Base-by-base conservation (phyloP, 2,797 vertebrate species). In the Gephyroberyx darwinii region DNA sequence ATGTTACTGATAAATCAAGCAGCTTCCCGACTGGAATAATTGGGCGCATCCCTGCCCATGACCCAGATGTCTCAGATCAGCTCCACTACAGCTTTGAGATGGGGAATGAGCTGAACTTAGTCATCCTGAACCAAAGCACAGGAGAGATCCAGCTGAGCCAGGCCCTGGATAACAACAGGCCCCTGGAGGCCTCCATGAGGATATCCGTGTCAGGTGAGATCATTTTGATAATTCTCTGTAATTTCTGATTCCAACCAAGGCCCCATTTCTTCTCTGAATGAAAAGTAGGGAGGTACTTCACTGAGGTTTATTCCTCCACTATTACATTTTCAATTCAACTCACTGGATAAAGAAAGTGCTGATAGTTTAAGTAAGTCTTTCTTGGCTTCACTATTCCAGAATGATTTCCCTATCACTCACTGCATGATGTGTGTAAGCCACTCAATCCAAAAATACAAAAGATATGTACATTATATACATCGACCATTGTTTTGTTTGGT, bases 91-190 rank as follows among this genome's bases (percentile, higher is more conserved):
- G 91, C 65, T 99, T 99, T 1, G 95, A 97, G 77, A 86, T 93
- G 62, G 97, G 97, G 9, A 99, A 99, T 0, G 97, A 99, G 65
- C 92, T 99, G 85, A 96, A 95, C 80, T 88, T 99, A 2, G 93
- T 99, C 71, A 88, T 98, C 57, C 93, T 99, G 74, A 98, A 99
- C 80, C 92, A 93, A 55, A 96, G 86, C 63, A 98, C 94, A 0
- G 97, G 97, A 6, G 97, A 98, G 70, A 94, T 99, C 84, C 93
- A 94, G 62, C 92, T 99, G 75, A 99, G 96, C 91, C 93, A 85
- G 0, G 95, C 96, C 4, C 93, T 98, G 88, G 96, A 98, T 89
- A 98, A 96, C 94, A 99, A 98, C 90, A 91, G 97, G 63, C 97
- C 97, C 1, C 93, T 99, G 89, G 96, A 98, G 91, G 97, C 97